Evolutionary conservation across 2,113 vertebrate species (phyloP), one percentile per base, ranked within the genome.

Genomic region (Myotis brandtii): DNA sequence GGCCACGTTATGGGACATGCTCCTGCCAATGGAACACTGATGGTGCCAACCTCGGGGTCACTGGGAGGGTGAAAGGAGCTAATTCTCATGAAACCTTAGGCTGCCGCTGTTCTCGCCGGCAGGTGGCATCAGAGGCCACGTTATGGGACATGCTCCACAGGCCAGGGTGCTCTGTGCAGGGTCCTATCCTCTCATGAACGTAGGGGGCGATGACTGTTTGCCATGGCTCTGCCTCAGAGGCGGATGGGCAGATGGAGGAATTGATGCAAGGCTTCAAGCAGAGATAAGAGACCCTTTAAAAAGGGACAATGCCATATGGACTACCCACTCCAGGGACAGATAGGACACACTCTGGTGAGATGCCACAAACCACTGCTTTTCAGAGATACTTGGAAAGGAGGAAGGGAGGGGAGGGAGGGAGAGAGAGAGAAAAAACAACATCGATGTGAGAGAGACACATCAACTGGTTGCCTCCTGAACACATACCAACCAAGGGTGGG

Each of bases 71-170:
- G 34, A 32, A 59, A 40, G 76, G 40, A 59, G 21, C 70, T 34
- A 16, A 62, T 80, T 75, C 37, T 48, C 4, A 0, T 0, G 54
- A 73, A 86, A 23, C 52, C 67, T 85, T 46, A 17, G 79, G 77
- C 14, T 0, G 1, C 1, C 9, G 21, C 56, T 25, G 56, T 25
- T 84, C 34, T 75, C 56, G 0, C 0, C n/a, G 2, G 94, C 73
- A 97, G 93, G 89, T 96, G 97, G 93, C 95, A 46, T 52, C 85
- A 56, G 91, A 94, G 62, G 52, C 91, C 67, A 43, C 16, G 3
- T 37, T 37, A 37, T 25, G n/a, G 16, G 64, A 50, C 40, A 14
- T 9, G 48, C 62, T 59, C 14, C 18, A 0, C 11, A 0, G 43
- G 14, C 27, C n/a, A 14, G 37, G 27, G 14, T 59, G 27, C 75